Evolutionary conservation across 2,888 invertebrate species (phyloP).

Genomic region (Lobophora halterata): DNA sequence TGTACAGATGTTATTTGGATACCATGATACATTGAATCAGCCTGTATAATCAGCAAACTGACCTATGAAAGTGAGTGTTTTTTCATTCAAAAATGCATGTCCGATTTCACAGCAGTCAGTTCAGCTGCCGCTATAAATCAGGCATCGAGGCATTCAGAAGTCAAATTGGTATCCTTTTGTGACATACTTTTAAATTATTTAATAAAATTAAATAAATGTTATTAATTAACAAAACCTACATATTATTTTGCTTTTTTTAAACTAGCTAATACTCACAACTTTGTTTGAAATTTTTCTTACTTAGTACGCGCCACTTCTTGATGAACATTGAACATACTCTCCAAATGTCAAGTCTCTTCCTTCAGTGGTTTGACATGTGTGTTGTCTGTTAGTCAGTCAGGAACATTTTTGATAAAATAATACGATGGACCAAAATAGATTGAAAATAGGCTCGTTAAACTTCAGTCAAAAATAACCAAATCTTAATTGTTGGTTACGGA

Average conservation of each 20-base stretch:
- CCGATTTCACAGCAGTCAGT: conserved; percentile 34
- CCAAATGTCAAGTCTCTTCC: too few species aligned
- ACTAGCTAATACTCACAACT: too few species aligned
- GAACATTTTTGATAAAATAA: too few species aligned
- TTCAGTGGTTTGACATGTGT: too few species aligned
- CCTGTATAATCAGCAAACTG: conserved; percentile 44
- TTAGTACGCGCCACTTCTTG: too few species aligned
- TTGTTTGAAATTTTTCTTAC: background rate
- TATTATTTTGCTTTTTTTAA: background rate
- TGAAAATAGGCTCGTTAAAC: too few species aligned
- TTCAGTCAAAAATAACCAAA: too few species aligned
- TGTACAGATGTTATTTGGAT: too few species aligned
- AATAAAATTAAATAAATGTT: conserved; percentile 3
- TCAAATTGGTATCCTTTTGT: conserved; percentile 43
- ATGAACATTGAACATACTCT: too few species aligned
- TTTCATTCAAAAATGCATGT: conserved; percentile 39
- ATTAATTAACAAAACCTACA: too few species aligned
- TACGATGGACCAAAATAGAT: too few species aligned
- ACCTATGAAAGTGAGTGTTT: conserved; percentile 60
- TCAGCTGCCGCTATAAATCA: conserved; percentile 70
- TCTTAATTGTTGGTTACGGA: conserved; percentile 6
- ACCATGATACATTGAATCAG: conserved; percentile 12
- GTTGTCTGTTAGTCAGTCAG: too few species aligned
- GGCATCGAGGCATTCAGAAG: conserved; percentile 46
- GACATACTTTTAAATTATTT: conserved; percentile 25